A percentile compares a stretch with the other conserved stretches of the same genome.
Evolutionary conservation across 2,113 vertebrate species (phyloP).

Genomic region (Paedocypris sp.): DNA sequence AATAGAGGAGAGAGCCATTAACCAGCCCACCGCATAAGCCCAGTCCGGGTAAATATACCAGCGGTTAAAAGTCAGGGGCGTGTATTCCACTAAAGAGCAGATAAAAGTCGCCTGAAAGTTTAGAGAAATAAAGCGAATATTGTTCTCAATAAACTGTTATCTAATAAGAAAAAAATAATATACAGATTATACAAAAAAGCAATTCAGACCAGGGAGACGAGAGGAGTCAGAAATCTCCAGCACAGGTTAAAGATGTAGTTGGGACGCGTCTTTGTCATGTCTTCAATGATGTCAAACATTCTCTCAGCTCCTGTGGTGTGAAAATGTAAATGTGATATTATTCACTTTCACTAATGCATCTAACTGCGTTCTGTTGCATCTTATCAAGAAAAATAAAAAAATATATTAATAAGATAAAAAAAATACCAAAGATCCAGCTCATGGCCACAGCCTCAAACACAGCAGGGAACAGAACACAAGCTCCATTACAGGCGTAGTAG

Average conservation of each 20-base stretch:
- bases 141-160: neutral
- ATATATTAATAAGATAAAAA: no score
- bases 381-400: no score
- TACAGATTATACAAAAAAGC: neutral
- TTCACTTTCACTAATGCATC: neutral
- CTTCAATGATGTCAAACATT: conserved; percentile 47
- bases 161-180: neutral
- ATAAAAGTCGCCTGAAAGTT: conserved; percentile 37
- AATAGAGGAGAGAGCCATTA: conserved; percentile 38
- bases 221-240: conserved; percentile 58
- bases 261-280: conserved; percentile 52
- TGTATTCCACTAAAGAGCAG: conserved; percentile 34
- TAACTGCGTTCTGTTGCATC: neutral
- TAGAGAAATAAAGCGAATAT: neutral
- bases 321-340: no score
- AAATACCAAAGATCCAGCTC: conserved; percentile 62
- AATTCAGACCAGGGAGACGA: conserved; percentile 54
- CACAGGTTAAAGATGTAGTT: conserved; percentile 54
- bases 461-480: conserved; percentile 54
- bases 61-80: conserved; percentile 37
- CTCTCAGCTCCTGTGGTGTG: conserved; percentile 43
- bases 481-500: conserved; percentile 61
- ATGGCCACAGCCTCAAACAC: conserved; percentile 52
- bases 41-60: conserved; percentile 40
- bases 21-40: conserved; percentile 41